Evolutionary conservation across 2,888 invertebrate genomes (phyloP).

Genomic region (Dugesia japonica): DNA sequence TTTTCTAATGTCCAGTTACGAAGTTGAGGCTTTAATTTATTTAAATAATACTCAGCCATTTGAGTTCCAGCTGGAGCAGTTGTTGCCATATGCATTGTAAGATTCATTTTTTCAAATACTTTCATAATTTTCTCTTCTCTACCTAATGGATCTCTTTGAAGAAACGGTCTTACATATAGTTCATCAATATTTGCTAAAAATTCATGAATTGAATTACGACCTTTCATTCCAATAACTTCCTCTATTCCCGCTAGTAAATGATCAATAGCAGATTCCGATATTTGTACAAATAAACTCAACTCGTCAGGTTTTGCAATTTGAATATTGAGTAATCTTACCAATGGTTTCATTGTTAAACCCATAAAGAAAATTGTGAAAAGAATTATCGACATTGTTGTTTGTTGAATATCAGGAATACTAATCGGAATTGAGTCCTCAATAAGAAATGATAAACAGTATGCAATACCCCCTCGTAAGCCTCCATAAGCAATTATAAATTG

Average conservation of each 20-base stretch:
- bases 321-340: constrained; percentile 80
- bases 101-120: constrained; percentile 28
- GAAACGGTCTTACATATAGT: constrained; percentile 26
- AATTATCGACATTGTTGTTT: constrained; percentile 85
- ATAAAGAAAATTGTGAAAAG: constrained; percentile 88
- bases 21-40: not conserved
- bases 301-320: constrained; percentile 38
- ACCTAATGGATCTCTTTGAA: constrained; percentile 30
- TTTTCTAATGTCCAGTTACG: not conserved
- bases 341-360: constrained; percentile 93
- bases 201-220: constrained; percentile 55
- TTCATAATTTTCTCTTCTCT: constrained; percentile 31
- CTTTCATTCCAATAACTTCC: constrained; percentile 80
- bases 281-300: constrained; percentile 33
- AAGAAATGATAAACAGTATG: constrained; percentile 52
- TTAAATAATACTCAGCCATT: not conserved
- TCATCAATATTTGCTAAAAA: not conserved
- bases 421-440: not conserved
- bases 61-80: constrained; percentile 20
- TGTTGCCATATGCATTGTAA: constrained; percentile 33
- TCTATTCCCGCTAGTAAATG: constrained; percentile 92
- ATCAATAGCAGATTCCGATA: constrained; percentile 58
- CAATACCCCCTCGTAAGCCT: constrained; percentile 52
- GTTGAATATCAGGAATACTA: constrained; percentile 54
- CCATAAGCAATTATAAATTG: constrained; percentile 49